Base-by-base conservation (phyloP, 2,113 vertebrate species). In the Shinisaurus crocodilurus region DNA sequence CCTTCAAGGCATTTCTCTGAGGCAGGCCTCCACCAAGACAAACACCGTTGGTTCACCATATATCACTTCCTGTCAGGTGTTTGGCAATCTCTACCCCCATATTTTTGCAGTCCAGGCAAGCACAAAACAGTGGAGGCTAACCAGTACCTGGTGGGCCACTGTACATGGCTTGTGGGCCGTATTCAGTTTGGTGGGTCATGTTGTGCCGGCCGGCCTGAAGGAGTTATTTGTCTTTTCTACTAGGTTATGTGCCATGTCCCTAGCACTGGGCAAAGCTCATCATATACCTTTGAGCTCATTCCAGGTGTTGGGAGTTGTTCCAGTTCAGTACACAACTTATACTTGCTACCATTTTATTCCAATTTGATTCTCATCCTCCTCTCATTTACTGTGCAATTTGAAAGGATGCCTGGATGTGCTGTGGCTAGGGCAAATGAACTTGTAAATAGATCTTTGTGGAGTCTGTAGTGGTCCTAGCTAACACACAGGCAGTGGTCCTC, bases 61-160 rank as follows among this genome's bases (percentile, higher is more conserved):
- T 86, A 94, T 91, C 67, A 88, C 81, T 85, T 85, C 90, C 86
- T 89, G 3, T 27, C 6, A 45, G 29, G 10, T 48, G 34, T 27
- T 54, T 25, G 23, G n/a, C 32, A 25, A 70, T 3, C 13, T 18
- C 32, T 29, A 37, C 40, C 9, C 29, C 13, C 57, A 8, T 18
- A 67, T 12, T 48, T 43, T 23, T 86, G 12, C 9, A 43, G 12
- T 85, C 15, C 83, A 45, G 29, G 67, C 9, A 48, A 65, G 7
- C 8, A 70, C 5, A 37, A 43, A 57, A 6, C 23, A 23, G 3
- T 29, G 29, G 15, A 25, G 76, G 27, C 8, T 29, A 79, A 48
- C 43, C 54, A 81, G 29, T 32, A 34, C 72, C 1, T 45, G 25
- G 25, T 45, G 18, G 34, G 9, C 70, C 7, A 43, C 40, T 23